Base-by-base conservation (phyloP, 1,140 invertebrate species). In the Drosophila pachea region DNA sequence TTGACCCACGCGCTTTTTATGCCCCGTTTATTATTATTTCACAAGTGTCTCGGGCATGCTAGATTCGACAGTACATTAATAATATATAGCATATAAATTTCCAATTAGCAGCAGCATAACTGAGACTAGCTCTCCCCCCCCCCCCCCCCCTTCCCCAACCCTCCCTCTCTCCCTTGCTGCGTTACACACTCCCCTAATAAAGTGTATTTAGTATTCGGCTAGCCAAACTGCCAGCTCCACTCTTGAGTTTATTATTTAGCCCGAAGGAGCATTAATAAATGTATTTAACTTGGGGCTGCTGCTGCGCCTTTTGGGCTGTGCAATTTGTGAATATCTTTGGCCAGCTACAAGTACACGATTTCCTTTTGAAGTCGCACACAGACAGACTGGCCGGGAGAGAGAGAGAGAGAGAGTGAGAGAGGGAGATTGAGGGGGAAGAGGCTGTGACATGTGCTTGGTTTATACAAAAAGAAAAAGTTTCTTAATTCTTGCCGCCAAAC, bases 301-400 rank as follows among this genome's bases (percentile, higher is more conserved):
- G 68, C 52, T 58, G 59, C 59, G 48, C 65, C 70, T 69, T 68
- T 73, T 69, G 70, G 70, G 32, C 58, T 56, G 69, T 55, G 65
- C 43, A 65, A 54, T 68, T 72, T 58, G 45, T 69, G 54, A 40
- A 58, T 70, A 53, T 70, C 53, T 66, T 66, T 65, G 67, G 48
- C 50, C 69, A 68, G 14, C 16, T 42, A 52, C 45, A 67, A 63
- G 47, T 62, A 50, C 45, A 70, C 12, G 42, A 69, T 42, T 73
- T 73, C 55, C 68, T 70, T 73, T 74, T 74, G 68, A 74, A 66
- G 71, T 74, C 61, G 35, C 33, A 68, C 33, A 12, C 48, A 56
- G 4, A 52, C 7, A 32, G 9, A 63, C 14, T 36, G 35, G 35
- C 40, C 14, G 11, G 8, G 42, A 6, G 12, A 43, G 42, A 16